phyloP scores from a whole-genome alignment of 2,888 invertebrate genomes.

The Zelleria hepariella region DNA sequence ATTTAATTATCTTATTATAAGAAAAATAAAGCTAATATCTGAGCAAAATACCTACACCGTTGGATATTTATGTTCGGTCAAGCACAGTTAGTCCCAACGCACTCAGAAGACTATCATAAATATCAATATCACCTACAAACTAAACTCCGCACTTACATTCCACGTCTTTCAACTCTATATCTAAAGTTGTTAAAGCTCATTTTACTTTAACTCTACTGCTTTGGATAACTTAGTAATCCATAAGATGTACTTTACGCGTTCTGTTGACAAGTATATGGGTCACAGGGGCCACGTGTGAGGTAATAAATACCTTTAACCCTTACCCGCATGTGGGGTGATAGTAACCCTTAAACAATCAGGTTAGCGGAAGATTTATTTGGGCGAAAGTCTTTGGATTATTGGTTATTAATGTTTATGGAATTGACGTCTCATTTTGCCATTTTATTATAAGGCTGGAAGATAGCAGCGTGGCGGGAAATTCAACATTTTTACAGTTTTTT shows the following conservation, averaged over 20 bases:
- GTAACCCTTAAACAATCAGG: neutral
- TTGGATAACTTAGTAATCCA: neutral
- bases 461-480: too few species aligned
- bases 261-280: neutral
- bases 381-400: neutral
- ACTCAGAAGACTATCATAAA: neutral
- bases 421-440: neutral
- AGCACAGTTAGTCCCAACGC: neutral
- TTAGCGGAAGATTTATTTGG: neutral
- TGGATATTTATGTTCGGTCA: neutral
- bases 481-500: too few species aligned
- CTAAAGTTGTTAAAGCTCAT: neutral
- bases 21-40: too few species aligned
- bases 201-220: neutral
- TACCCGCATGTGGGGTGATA: neutral
- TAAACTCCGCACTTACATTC: neutral
- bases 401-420: neutral
- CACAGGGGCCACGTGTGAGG: neutral
- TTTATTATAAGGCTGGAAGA: too few species aligned
- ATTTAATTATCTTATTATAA: too few species aligned
- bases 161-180: neutral
- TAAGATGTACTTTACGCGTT: too few species aligned
- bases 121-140: neutral
- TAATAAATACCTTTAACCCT: neutral
- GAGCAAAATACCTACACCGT: too few species aligned